Base-by-base conservation (phyloP, 2,113 vertebrate genomes). In the Martes martes region DNA sequence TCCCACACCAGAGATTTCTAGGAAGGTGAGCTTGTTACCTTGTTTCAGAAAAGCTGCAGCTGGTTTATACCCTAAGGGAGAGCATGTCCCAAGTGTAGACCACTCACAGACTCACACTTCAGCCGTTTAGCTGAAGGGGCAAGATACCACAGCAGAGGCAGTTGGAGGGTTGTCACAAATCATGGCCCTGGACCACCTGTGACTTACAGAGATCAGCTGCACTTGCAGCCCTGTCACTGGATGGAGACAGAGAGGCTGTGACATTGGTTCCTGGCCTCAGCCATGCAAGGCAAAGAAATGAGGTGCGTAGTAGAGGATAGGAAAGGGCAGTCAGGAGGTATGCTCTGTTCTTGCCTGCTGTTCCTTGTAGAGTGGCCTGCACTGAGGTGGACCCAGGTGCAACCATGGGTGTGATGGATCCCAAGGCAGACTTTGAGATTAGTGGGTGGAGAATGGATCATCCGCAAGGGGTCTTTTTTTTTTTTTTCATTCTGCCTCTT, bases 1-100 rank as follows among this genome's bases (percentile, higher is more conserved):
- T 84, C 95, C 88, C 80, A 92, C 57, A 2, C 28, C 42, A 92
- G 69, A 36, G 84, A 80, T 96, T 97, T 98, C 97, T 95, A 97
- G 96, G 90, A 97, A 97, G 59, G n/a, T 89, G 45, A 94, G 33
- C 61, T 47, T 15, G 28, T 96, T 94, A 73, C 63, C n/a, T 94
- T 73, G 19, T 78, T 81, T 67, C 45, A 85, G 52, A 67, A 96
- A 79, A 91, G 18, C 59, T 87, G 7, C 42, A 81, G n/a, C 42
- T 31, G 31, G 13, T 36, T 83, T 79, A 19, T 0, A 36, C 31
- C 57, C 79, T 24, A 11, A 55, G 18, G 82, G 73, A 89, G 73
- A 59, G 16, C 14, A 15, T 59, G 31, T 83, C 61, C 79, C 79
- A 52, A 83, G 74, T 47, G n/a, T 24, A 57, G 13, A 79, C n/a